These are phyloP conservation scores for Isotomurus palustris DNA, from an alignment of 2,888 invertebrate species.

Conservation along the genomic window DNA sequence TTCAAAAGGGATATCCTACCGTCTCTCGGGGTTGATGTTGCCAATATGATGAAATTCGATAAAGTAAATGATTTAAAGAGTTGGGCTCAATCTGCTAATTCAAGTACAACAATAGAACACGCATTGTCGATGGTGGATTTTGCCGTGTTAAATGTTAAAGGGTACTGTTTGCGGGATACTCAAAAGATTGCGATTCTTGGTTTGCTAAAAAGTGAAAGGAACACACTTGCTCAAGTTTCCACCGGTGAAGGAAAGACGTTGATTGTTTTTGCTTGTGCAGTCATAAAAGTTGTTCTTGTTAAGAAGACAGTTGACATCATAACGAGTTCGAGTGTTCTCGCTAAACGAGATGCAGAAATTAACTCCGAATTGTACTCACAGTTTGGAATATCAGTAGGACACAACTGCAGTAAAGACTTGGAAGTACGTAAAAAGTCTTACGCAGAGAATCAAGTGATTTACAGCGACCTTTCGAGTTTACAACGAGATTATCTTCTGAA, in stretches of 20 bases:
- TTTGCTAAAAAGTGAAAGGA: slow-evolving; percentile 13
- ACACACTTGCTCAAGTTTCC: slow-evolving; percentile 48
- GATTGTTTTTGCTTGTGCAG: slow-evolving; percentile 48
- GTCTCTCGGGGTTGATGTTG: no score
- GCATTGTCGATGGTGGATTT: no score
- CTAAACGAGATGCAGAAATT: slow-evolving; percentile 46
- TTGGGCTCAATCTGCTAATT: no score
- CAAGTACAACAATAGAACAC: no score
- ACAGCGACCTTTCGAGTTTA: slow-evolving; percentile 49
- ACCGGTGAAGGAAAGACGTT: slow-evolving; percentile 51
- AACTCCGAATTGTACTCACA: slow-evolving; percentile 43
- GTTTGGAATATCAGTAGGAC: slow-evolving; percentile 47
- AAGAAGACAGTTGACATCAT: slow-evolving; percentile 48
- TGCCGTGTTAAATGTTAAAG: no score
- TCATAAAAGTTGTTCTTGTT: slow-evolving; percentile 45
- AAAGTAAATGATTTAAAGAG: no score
- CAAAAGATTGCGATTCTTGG: background rate
- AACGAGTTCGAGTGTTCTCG: slow-evolving; percentile 49
- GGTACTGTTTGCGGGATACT: background rate
- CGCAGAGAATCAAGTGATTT: slow-evolving; percentile 45
- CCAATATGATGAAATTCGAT: no score
- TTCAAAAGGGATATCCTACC: no score
- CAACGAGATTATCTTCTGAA: slow-evolving; percentile 49
- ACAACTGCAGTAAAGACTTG: slow-evolving; percentile 38
- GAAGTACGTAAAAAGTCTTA: background rate